Base-by-base conservation (phyloP, 2,113 vertebrate species). In the Misgurnus anguillicaudatus region DNA sequence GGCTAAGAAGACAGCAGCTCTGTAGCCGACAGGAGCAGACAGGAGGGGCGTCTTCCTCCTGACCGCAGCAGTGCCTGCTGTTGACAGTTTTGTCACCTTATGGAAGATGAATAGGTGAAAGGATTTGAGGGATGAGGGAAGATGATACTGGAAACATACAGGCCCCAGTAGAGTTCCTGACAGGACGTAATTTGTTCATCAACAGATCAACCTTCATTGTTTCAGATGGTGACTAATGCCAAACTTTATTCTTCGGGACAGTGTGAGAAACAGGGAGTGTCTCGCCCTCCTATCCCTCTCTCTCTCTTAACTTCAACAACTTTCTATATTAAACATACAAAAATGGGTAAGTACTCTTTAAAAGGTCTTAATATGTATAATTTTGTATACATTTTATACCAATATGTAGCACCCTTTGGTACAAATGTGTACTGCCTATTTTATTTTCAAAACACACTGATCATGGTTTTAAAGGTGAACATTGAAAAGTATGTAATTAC, bases 91-190 rank as follows among this genome's bases (percentile, higher is more conserved):
- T 75, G 58, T 75, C 72, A 75, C 55, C 72, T 75, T 75, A 39
- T 62, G 57, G 42, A 75, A 75, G 72, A 75, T 45, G 58, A 75
- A 75, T 75, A 75, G 72, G 72, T 62, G 58, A 75, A 75, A 75
- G 72, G 72, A 39, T 48, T 62, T 75, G 72, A 75, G 58, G 58
- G 72, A 75, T 75, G 58, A 75, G 58, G 16, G 24, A 21, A 47
- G 41, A 75, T 36, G 21, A 72, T 17, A 72, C 69, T 58, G n/a
- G 53, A 38, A 72, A 17, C 4, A 4, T 17, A 21, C 13, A 19
- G 45, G 58, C 21, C 72, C 58, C 41, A 62, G 57, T 36, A 41
- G 72, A 75, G 8, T 47, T 75, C 41, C 45, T 75, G 72, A 75
- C 72, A 75, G 58, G 42, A 24, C 5, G 57, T 75, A 75, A 75